Evolutionary conservation across 1,140 invertebrate genomes (phyloP).

Genomic region (Capitella teleta): DNA sequence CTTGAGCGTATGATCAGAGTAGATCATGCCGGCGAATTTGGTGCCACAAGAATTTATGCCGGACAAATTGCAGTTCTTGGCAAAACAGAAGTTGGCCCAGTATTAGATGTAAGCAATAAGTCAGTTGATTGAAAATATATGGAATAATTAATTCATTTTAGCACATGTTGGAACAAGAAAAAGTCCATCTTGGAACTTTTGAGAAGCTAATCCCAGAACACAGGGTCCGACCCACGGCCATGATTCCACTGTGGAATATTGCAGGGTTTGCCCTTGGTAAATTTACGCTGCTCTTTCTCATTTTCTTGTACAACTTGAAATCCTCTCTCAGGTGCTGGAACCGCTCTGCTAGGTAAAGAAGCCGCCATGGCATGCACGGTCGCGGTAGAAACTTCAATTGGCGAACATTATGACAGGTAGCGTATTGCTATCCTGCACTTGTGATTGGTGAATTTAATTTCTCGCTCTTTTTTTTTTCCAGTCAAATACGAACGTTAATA

Average conservation of each 20-base stretch:
- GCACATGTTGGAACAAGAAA: conserved; percentile 99
- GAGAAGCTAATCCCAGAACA: conserved; percentile 81
- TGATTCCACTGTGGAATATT: conserved; percentile 89
- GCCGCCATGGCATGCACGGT: conserved; percentile 99
- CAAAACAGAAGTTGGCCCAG: conserved; percentile 30
- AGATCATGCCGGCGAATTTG: conserved; percentile 96
- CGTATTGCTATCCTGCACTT: no score
- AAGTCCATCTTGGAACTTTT: conserved; percentile 79
- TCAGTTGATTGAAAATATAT: conserved; percentile 51
- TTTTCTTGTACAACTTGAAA: no score
- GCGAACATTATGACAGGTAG: conserved; percentile 86
- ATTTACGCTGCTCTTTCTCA: background rate
- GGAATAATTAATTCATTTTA: conserved; percentile 46
- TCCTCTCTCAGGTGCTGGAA: conserved; percentile 47
- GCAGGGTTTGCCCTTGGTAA: conserved; percentile 84
- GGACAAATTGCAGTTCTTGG: conserved; percentile 52
- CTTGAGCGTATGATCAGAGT: conserved; percentile 86
- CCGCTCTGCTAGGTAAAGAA: conserved; percentile 81
- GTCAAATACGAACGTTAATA: conserved; percentile 81
- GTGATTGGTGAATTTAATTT: no score
- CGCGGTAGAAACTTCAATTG: conserved; percentile 94
- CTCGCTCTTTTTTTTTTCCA: no score
- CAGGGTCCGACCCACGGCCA: conserved; percentile 75
- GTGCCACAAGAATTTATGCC: conserved; percentile 94
- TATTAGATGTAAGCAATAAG: conserved; percentile 26